Conservation (phyloP, 2,113 vertebrate species). For the Tachycineta bicolor region DNA sequence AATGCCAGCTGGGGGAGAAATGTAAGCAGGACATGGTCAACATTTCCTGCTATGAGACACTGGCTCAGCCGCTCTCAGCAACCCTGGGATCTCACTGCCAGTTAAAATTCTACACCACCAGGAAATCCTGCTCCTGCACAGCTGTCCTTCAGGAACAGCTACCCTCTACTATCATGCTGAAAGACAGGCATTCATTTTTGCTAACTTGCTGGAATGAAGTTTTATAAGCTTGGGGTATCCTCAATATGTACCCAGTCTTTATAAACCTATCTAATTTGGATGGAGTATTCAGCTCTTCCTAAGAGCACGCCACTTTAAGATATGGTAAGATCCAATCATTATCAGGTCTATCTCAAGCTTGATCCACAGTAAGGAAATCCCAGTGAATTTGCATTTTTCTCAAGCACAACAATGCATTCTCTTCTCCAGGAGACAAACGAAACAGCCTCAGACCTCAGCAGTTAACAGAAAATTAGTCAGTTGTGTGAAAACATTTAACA, state of each 20-base stretch:
- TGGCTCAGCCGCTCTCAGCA: background rate
- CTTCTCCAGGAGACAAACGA: background rate
- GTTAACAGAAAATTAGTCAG: background rate
- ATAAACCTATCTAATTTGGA: background rate
- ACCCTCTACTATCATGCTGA: background rate
- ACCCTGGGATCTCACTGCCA: background rate
- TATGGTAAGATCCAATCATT: background rate
- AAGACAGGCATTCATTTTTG: background rate
- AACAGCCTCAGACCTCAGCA: background rate
- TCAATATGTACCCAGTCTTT: background rate
- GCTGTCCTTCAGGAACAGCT: background rate
- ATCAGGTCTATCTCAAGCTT: background rate
- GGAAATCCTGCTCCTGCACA: background rate
- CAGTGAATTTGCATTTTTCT: background rate
- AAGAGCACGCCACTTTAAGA: background rate
- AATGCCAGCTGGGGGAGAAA: background rate
- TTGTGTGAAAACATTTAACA: background rate
- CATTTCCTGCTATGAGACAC: background rate
- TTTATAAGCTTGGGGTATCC: background rate
- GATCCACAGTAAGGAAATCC: background rate
- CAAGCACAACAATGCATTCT: background rate
- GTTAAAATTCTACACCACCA: background rate
- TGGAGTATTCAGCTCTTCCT: background rate
- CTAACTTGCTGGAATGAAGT: background rate
- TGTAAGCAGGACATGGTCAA: background rate